Base-by-base conservation (phyloP, 2,797 vertebrate genomes). In the Acanthurus lineatus region DNA sequence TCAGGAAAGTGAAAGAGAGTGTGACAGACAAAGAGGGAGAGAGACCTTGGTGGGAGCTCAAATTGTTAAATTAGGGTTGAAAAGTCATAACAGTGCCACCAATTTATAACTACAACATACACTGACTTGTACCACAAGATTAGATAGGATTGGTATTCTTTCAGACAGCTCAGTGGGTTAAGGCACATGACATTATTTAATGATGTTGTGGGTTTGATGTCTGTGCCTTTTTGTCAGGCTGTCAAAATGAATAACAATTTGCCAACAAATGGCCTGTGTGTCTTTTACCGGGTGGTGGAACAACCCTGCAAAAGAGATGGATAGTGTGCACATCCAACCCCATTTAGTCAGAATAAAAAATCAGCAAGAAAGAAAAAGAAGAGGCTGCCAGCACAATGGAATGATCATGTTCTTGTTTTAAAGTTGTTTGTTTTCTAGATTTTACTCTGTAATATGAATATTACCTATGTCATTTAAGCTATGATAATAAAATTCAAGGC, bases 41-140 rank as follows among this genome's bases (percentile, higher is more conserved):
- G 45, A 81, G 67, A 75, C 69, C 64, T 54, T 51, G 19, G 35
- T 66, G 60, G 76, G 58, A 70, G 63, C 52, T 35, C 63, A 40
- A 44, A 67, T 68, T 7, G 72, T 89, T 90, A 86, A 89, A 90
- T 85, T 68, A 73, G 66, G 85, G 86, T 84, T 89, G 62, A 83
- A 76, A 85, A 83, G 82, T 84, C 82, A 64, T 76, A 67, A 75
- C 54, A 56, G 52, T 47, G 17, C 38, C 71, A 81, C 42, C 3
- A 32, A 80, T 74, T 88, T 54, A 66, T 76, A 83, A 85, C 67
- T 83, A 81, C 57, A 74, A 69, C 53, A 32, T 58, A 28, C 19
- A 25, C 49, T 58, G 65, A 80, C 73, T 77, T 56, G 20, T 68
- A 47, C 12, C 69, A 45, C 11, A 53, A 58, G 45, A 86, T 82